A percentile compares a stretch with the other conserved stretches of the same genome.
Conservation (phyloP, 2,113 vertebrate genomes). For the Aspiorhynchus laticeps region DNA sequence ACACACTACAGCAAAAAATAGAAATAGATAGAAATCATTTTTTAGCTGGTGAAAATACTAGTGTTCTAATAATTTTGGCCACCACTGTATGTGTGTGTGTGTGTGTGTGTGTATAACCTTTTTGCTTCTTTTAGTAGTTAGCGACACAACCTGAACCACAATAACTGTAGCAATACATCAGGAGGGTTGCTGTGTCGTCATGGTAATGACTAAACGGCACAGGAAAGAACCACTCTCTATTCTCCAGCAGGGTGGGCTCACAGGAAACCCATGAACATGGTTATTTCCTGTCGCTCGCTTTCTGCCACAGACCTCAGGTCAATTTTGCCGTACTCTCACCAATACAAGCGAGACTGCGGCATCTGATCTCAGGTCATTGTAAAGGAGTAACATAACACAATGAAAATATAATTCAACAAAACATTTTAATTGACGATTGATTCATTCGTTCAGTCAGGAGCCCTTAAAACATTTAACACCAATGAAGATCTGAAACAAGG, state of each 20-base stretch:
- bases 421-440: not conserved
- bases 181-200: conserved; percentile 40
- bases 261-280: not conserved
- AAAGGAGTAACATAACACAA: not conserved
- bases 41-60: no score
- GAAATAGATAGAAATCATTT: no score
- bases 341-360: not conserved
- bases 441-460: conserved; percentile 24
- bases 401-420: conserved; percentile 6
- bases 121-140: not conserved
- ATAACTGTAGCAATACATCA: not conserved
- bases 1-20: no score
- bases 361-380: not conserved
- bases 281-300: not conserved
- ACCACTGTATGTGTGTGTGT: no score
- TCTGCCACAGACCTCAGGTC: not conserved
- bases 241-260: not conserved
- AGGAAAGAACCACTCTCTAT: conserved; percentile 42
- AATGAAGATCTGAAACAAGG: not conserved
- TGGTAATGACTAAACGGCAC: conserved; percentile 19
- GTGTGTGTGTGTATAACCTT: no score
- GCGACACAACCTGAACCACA: not conserved
- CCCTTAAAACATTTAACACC: conserved; percentile 11
- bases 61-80: no score
- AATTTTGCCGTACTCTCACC: not conserved